Percentiles rank a stretch among this genome's conserved stretches.
These are phyloP conservation scores for Paramisgurnus dabryanus DNA, from an alignment of 2,113 vertebrate species.

Conservation along the genomic window DNA sequence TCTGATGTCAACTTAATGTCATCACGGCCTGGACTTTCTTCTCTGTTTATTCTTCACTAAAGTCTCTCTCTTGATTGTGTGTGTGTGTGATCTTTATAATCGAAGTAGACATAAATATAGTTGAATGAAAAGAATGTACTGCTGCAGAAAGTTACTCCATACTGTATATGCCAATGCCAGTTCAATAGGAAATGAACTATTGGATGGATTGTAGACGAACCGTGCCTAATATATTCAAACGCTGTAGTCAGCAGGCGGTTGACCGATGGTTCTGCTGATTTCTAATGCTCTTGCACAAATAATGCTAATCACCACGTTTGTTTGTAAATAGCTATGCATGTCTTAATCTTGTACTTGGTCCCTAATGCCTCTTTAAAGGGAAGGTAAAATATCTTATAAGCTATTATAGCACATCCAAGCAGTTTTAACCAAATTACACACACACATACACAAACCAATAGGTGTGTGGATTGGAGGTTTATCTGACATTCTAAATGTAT, in stretches of 20 bases:
- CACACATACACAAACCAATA: neutral
- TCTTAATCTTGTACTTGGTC: conserved; percentile 50
- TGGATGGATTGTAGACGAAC: conserved; percentile 52
- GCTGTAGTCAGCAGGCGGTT: conserved; percentile 46
- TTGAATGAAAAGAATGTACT: conserved; percentile 37
- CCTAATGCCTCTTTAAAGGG: conserved; percentile 17
- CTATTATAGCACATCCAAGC: conserved; percentile 37
- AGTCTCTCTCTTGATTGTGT: neutral
- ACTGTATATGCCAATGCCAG: conserved; percentile 53
- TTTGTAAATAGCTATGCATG: conserved; percentile 38
- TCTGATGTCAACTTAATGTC: neutral
- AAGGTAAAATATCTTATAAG: neutral
- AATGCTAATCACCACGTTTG: conserved; percentile 50
- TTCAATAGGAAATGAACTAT: conserved; percentile 45
- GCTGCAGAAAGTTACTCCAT: conserved; percentile 50
- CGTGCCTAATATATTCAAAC: conserved; percentile 57
- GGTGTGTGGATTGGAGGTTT: too few relatives aligned
- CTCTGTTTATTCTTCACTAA: conserved; percentile 14
- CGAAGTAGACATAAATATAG: neutral
- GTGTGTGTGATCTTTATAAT: neutral
- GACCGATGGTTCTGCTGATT: conserved; percentile 51
- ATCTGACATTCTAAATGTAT: too few relatives aligned
- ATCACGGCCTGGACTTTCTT: neutral
- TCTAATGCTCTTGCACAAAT: conserved; percentile 51
- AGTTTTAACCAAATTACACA: conserved; percentile 31